phyloP scores from a whole-genome alignment of 1,140 invertebrate species.

The Stegodyphus dumicola region DNA sequence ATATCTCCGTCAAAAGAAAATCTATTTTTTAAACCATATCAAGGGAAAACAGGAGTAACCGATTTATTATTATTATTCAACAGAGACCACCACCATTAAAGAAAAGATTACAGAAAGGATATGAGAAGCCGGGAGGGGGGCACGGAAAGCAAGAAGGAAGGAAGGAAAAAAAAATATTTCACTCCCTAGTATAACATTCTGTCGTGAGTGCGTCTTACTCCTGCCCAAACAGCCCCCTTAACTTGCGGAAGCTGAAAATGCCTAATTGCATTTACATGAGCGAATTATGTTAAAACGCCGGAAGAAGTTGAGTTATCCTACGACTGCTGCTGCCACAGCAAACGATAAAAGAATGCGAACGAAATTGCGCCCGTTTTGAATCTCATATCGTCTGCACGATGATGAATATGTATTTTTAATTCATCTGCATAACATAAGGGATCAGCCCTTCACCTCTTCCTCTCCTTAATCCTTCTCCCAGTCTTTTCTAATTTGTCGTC shows the following conservation, averaged over 20 bases:
- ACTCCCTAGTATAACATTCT: too few species aligned
- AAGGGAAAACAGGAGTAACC: too few species aligned
- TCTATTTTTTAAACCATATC: too few species aligned
- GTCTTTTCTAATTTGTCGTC: neutral
- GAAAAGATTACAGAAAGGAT: too few species aligned
- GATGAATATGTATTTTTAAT: slow-evolving; percentile 57
- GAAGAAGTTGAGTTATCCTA: slow-evolving; percentile 31
- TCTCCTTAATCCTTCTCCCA: too few species aligned
- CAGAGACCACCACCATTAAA: neutral
- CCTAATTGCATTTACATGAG: slow-evolving; percentile 58
- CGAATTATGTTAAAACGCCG: slow-evolving; percentile 51
- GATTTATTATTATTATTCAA: slow-evolving; percentile 27
- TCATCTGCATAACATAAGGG: slow-evolving; percentile 30
- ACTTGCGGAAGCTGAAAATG: slow-evolving; percentile 16
- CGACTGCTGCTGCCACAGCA: slow-evolving; percentile 7
- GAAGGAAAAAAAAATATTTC: too few species aligned
- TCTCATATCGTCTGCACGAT: slow-evolving; percentile 22
- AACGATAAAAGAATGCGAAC: slow-evolving; percentile 36
- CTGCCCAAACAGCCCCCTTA: neutral
- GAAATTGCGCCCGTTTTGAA: slow-evolving; percentile 18
- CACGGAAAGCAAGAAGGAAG: too few species aligned
- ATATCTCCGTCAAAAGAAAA: too few species aligned
- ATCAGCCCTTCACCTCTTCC: too few species aligned
- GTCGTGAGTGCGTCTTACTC: too few species aligned
- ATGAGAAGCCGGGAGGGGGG: too few species aligned